These are phyloP conservation scores for Sminthurides aquaticus DNA, from an alignment of 2,888 invertebrate genomes.

Conservation along the genomic window DNA sequence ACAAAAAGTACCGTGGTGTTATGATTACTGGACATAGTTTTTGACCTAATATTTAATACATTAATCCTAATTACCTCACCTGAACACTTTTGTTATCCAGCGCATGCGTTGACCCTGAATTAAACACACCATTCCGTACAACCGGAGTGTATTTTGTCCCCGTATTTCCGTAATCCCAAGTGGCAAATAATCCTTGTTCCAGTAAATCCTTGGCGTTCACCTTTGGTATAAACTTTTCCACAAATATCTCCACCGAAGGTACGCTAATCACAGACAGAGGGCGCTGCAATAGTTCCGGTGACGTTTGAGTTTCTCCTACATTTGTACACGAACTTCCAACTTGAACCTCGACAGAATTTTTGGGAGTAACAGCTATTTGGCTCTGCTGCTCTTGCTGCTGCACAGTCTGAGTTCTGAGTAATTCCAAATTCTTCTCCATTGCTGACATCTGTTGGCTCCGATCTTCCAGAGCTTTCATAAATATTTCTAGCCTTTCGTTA, in stretches of 20 bases:
- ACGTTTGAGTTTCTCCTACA: not conserved
- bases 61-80: too few species aligned
- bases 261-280: not conserved
- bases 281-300: not conserved
- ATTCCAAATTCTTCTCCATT: constrained; percentile 31
- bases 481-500: constrained; percentile 29
- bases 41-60: too few species aligned
- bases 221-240: constrained; percentile 19
- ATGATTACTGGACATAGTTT: too few species aligned
- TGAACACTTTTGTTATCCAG: constrained; percentile 4
- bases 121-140: constrained; percentile 23
- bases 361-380: not conserved
- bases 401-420: constrained; percentile 8
- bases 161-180: constrained; percentile 21
- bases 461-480: constrained; percentile 34
- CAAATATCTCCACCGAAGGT: constrained; percentile 20
- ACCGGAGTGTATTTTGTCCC: constrained; percentile 25
- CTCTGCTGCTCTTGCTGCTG: not conserved
- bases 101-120: constrained; percentile 16
- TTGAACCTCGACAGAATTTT: not conserved
- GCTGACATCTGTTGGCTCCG: constrained; percentile 29
- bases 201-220: not conserved
- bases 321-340: not conserved
- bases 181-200: constrained; percentile 21
- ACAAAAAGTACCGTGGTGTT: too few species aligned